Base-by-base conservation (phyloP, 2,888 invertebrate species). In the Megastigmus dorsalis region DNA sequence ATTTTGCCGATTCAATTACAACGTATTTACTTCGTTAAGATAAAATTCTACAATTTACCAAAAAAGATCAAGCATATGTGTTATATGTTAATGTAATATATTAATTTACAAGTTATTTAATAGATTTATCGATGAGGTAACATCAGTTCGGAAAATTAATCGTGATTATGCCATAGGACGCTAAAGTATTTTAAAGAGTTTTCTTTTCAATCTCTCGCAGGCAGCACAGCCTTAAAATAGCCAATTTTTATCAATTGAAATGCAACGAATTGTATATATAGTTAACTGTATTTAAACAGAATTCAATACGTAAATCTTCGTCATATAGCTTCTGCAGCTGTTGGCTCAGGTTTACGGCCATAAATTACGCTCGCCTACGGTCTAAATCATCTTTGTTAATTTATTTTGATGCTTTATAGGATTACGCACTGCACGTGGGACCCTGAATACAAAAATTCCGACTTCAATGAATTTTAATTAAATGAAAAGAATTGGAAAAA, bases 341-440 rank as follows among this genome's bases (percentile, higher is more conserved):
- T 54, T 43, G 18, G 33, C 7, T 70, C 62, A 62, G 36, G 33
- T 54, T 62, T 62, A 54, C 54, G 43, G 45, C 20, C 43, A 36
- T 54, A 62, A 70, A 70, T 60, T 50, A 41, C 38, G 18, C 38
- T 60, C 33, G 43, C 52, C 38, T 52, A 43, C 20, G 36, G 52
- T 41, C 60, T 69, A 69, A 60, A 69, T 69, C 59, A 69, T 69
- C 69, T 69, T 59, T 52, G 52, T 69, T 43, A 69, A 60, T 69
- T 69, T 60, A 59, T 69, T 60, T 60, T 59, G 30, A 52, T 41
- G 9, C 36, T 69, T 60, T 60, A 52, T 69, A 60, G 20, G 60
- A 60, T 69, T 48, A 18, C 23, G 13, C n/a, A n/a, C n/a, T n/a
- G 36, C 13, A 15, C 15, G 4, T 5, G 7, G n/a, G n/a, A n/a